Base-by-base conservation (phyloP, 2,797 vertebrate species). In the Silurus aristotelis region DNA sequence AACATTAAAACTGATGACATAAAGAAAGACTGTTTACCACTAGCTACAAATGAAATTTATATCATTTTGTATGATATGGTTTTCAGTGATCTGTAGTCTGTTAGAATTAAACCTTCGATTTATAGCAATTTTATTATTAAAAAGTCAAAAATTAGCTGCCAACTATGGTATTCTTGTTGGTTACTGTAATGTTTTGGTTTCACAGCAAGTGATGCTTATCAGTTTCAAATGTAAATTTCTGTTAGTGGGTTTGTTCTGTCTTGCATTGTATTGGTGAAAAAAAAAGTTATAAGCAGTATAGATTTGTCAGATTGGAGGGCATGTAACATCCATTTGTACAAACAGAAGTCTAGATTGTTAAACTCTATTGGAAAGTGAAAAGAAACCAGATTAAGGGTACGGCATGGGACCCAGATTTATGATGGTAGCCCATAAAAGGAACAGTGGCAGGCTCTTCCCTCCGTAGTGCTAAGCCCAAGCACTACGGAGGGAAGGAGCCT, bases 1-100 rank as follows among this genome's bases (percentile, higher is more conserved):
- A 97, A 96, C 95, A 95, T 93, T 98, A 96, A 97, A 96, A 98
- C 96, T 96, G 95, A 97, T 95, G 96, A 96, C 94, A 95, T 94
- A 95, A 96, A 95, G 95, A 96, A 98, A 96, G 96, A 97, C 96
- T 97, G 94, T 96, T 89, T 89, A 91, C 90, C 38, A 93, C 95
- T 95, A 97, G 95, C 94, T 94, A 93, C 96, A 95, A 94, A 38
- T 95, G 93, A 96, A 96, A 38, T 38, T 38, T 0, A 38, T 38
- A 38, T 38, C 94, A 95, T 60, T 83, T 66, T 80, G 73, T 80
- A 64, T 81, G 43, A 52, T 58, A 72, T 66, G 58, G 73, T 87
- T 80, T 77, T 78, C 81, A 77, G 68, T 76, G n/a, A 66, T 60
- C 27, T 83, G 25, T 46, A 72, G 81, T 68, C 22, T 87, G 46